phyloP scores from a whole-genome alignment of 2,113 vertebrate genomes.

The Shinisaurus crocodilurus region DNA sequence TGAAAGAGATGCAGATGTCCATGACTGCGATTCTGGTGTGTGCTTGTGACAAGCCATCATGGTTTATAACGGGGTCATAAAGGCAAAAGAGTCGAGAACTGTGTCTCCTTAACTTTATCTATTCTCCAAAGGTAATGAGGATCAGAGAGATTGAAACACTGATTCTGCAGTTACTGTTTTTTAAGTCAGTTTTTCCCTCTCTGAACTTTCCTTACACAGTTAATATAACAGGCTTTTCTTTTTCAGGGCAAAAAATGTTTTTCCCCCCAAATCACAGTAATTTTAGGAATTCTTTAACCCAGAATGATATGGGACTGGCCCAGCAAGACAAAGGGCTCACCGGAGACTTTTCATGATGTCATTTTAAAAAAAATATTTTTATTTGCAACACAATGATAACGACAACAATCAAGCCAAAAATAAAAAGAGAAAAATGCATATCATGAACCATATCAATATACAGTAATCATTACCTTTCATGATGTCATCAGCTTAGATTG shows the following conservation, averaged over 20 bases:
- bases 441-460: too few relatives aligned
- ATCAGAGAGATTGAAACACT: conserved; percentile 17
- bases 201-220: neutral
- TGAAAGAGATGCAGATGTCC: conserved; percentile 38
- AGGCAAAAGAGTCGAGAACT: conserved; percentile 23
- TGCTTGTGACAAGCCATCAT: conserved; percentile 21
- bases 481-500: neutral
- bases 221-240: conserved; percentile 8
- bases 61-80: conserved; percentile 23
- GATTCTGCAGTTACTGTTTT: conserved; percentile 13
- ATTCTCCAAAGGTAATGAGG: conserved; percentile 31
- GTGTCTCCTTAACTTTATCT: conserved; percentile 8
- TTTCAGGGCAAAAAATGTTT: neutral
- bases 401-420: too few relatives aligned
- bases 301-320: neutral
- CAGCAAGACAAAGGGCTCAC: neutral
- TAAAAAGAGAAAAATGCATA: too few relatives aligned
- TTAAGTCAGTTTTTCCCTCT: neutral
- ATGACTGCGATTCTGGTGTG: conserved; percentile 8
- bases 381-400: too few relatives aligned
- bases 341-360: conserved; percentile 26
- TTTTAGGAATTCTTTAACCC: neutral
- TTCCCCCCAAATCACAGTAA: neutral
- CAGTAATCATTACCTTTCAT: too few relatives aligned
- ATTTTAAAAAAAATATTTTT: too few relatives aligned